Conservation (phyloP, 2,888 invertebrate species). For the Apantesis nais region DNA sequence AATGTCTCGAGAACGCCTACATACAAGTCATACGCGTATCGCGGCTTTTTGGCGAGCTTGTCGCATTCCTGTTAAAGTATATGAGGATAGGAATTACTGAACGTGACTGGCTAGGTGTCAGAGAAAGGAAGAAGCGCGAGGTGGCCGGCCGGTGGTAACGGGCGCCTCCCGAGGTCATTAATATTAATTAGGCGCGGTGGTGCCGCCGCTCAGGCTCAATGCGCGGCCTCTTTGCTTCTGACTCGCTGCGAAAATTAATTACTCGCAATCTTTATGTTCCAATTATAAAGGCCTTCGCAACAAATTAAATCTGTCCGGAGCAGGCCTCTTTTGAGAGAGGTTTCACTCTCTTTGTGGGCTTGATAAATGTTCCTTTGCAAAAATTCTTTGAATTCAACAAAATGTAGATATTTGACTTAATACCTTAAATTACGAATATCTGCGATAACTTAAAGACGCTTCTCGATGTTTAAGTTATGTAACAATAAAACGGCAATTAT, state of each 20-base stretch:
- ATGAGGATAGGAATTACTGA: slow-evolving; percentile 51
- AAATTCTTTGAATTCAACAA: slow-evolving; percentile 80
- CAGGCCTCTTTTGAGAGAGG: slow-evolving; percentile 85
- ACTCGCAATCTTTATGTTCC: slow-evolving; percentile 86
- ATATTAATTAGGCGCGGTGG: slow-evolving; percentile 84
- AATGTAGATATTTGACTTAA: slow-evolving; percentile 76
- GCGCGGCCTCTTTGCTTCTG: slow-evolving; percentile 83
- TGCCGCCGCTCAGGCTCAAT: slow-evolving; percentile 72
- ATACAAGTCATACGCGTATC: slow-evolving; percentile 13
- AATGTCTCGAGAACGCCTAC: slow-evolving; percentile 33
- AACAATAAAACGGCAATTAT: slow-evolving; percentile 68
- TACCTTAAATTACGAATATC: slow-evolving; percentile 74
- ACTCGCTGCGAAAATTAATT: slow-evolving; percentile 86
- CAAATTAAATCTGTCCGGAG: slow-evolving; percentile 86
- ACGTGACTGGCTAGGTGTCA: slow-evolving; percentile 61
- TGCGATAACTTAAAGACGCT: slow-evolving; percentile 63
- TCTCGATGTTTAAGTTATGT: slow-evolving; percentile 56
- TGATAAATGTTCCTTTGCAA: slow-evolving; percentile 83
- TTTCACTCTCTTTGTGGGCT: slow-evolving; percentile 85
- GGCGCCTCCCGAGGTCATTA: slow-evolving; percentile 79
- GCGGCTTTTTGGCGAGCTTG: slow-evolving; percentile 15
- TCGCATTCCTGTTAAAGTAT: slow-evolving; percentile 42
- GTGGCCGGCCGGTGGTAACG: slow-evolving; percentile 51
- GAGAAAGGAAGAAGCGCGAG: slow-evolving; percentile 66
- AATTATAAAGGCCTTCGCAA: slow-evolving; percentile 86